Evolutionary conservation across 2,888 invertebrate genomes (phyloP), one percentile per base, ranked within the genome.

Genomic region (Calameuta idolon): DNA sequence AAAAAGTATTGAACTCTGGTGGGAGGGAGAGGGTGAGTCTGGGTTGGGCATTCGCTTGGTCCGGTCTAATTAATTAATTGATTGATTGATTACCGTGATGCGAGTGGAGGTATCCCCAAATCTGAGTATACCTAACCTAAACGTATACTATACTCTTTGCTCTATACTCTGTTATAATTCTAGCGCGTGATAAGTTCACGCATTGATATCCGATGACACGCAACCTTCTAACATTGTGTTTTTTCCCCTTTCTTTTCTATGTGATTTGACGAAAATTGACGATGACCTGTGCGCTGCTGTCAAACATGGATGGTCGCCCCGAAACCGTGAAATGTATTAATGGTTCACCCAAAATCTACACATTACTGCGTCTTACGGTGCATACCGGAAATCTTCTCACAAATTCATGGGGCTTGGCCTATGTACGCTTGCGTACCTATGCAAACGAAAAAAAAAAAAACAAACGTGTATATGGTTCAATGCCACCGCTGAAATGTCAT

Each of bases 191-290:
- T 55, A 80, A 73, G 77, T 37, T 81, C 83, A 81, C 73, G 83
- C 82, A 83, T 76, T 80, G 75, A 75, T 68, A 69, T 55, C 75
- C 12, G 31, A 31, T 30, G 37, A 34, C 74, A 75, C 76, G 71
- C 81, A 83, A 83, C 84, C 84, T 83, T 91, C 92, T 92, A 92
- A 92, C 92, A 89, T 85, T 89, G 88, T 91, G 85, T 91, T 85
- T 86, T 91, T 91, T 90, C 91, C 91, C 90, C 88, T 91, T 91
- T 91, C 90, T 92, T 91, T 92, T 92, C 92, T 92, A 92, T 92
- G 92, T 92, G 90, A 91, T 91, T 88, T 91, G 90, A 91, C 90
- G 91, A 90, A 91, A 91, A 91, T 91, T 91, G 91, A 91, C 88
- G 91, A 91, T 91, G 90, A 90, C 90, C 91, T 90, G 88, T 78